Percentiles rank a stretch among this genome's conserved stretches.
These are phyloP conservation scores for Parelbella ahira DNA, from an alignment of 2,888 invertebrate species.

Conservation along the genomic window DNA sequence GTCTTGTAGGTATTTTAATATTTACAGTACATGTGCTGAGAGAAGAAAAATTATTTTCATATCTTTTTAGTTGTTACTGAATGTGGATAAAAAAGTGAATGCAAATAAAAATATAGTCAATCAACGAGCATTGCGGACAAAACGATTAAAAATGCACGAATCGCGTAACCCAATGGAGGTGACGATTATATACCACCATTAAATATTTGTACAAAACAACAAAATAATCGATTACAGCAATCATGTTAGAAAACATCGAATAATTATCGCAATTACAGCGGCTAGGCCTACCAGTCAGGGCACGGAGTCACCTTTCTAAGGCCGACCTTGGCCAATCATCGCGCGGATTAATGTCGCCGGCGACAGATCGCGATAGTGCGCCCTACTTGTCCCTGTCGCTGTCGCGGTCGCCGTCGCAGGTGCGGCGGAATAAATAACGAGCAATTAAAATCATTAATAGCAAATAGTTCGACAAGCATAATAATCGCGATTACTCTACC, in stretches of 20 bases:
- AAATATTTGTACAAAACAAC: conserved; percentile 2
- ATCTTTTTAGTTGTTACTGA: too few relatives aligned
- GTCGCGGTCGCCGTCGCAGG: too few relatives aligned
- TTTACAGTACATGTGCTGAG: too few relatives aligned
- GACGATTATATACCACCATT: neutral
- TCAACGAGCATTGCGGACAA: neutral
- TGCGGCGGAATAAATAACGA: conserved; percentile 24
- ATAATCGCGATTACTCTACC: conserved; percentile 17
- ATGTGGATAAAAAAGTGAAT: too few relatives aligned
- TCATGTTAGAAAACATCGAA: conserved; percentile 12
- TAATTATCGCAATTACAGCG: conserved; percentile 10
- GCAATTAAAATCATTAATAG: conserved; percentile 26
- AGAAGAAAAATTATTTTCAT: neutral
- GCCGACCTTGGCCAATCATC: conserved; percentile 52
- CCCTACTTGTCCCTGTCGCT: conserved; percentile 23
- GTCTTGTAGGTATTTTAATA: too few relatives aligned
- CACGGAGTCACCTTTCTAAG: conserved; percentile 46
- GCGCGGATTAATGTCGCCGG: conserved; percentile 33
- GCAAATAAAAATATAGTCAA: too few relatives aligned
- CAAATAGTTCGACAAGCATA: conserved; percentile 22
- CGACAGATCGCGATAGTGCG: conserved; percentile 43
- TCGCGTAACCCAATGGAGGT: neutral
- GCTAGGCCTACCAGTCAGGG: conserved; percentile 18
- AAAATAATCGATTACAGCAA: neutral
- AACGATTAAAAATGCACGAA: too few relatives aligned